phyloP scores from a whole-genome alignment of 1,140 invertebrate genomes.

The Cydia pomonella region DNA sequence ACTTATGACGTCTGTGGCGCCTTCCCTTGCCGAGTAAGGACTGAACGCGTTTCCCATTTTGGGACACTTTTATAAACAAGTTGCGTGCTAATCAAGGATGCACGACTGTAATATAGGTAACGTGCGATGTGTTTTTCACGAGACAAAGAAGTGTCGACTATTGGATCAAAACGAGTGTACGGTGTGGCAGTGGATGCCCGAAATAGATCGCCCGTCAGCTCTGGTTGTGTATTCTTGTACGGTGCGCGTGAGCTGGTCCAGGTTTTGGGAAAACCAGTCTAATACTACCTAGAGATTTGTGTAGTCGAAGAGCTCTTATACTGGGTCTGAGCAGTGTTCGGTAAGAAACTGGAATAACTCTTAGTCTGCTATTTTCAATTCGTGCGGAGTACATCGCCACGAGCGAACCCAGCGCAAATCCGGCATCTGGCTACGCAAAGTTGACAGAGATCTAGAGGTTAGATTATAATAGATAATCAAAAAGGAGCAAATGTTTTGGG shows the following conservation, averaged over 20 bases:
- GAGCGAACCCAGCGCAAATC: not conserved
- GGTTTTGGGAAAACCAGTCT: not conserved
- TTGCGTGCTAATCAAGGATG: conserved; percentile 42
- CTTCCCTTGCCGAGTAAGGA: conserved; percentile 53
- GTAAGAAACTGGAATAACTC: not conserved
- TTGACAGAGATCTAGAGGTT: not conserved
- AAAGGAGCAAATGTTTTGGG: not conserved
- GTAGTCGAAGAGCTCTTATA: not conserved
- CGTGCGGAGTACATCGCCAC: not conserved
- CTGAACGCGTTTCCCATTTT: conserved; percentile 76
- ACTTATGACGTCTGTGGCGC: conserved; percentile 49
- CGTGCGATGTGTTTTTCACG: conserved; percentile 67
- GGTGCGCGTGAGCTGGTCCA: not conserved
- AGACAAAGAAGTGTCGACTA: conserved; percentile 73
- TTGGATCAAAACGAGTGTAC: conserved; percentile 58
- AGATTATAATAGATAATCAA: not conserved
- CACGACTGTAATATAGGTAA: conserved; percentile 62
- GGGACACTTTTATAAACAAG: conserved; percentile 75
- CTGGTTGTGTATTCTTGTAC: conserved; percentile 53
- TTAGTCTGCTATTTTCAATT: not conserved
- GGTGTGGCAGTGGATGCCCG: conserved; percentile 54
- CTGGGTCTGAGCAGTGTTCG: not conserved
- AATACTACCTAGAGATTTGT: not conserved
- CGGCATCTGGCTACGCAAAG: not conserved
- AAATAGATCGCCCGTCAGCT: conserved; percentile 74